Evolutionary conservation across 2,888 invertebrate species (phyloP).

Genomic region (Cyclophora albipunctata): DNA sequence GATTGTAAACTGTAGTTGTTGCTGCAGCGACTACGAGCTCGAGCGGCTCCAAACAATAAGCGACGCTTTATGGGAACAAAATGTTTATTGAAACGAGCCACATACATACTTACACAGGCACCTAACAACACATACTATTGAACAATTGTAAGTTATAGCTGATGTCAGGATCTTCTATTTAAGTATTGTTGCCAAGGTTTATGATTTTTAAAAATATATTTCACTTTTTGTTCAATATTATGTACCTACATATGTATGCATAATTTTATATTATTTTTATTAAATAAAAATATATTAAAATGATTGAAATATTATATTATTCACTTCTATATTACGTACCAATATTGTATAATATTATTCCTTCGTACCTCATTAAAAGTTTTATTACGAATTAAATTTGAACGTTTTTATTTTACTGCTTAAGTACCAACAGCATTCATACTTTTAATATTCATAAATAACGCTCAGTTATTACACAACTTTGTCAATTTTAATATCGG

Average conservation of each 20-base stretch:
- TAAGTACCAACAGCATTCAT: constrained; percentile 27
- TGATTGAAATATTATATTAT: neutral
- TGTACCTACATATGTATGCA: no score
- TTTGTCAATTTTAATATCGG: constrained; percentile 23
- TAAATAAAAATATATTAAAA: no score
- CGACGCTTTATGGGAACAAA: constrained; percentile 27
- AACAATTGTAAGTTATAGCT: no score
- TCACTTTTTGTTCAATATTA: no score
- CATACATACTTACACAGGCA: no score
- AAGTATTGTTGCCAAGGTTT: no score
- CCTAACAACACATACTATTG: no score
- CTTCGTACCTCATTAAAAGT: constrained; percentile 5
- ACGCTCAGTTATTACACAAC: constrained; percentile 28
- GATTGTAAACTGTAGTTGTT: constrained; percentile 20
- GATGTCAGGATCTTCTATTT: no score
- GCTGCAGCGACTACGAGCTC: no score
- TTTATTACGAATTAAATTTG: constrained; percentile 10
- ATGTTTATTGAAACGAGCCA: neutral
- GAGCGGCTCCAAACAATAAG: constrained; percentile 20
- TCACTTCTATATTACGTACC: neutral
- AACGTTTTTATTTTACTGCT: constrained; percentile 20
- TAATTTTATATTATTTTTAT: no score
- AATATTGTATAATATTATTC: neutral
- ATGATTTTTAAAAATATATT: no score
- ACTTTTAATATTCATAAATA: constrained; percentile 30